Conservation (phyloP, 2,113 vertebrate genomes). For the Ahaetulla prasina region DNA sequence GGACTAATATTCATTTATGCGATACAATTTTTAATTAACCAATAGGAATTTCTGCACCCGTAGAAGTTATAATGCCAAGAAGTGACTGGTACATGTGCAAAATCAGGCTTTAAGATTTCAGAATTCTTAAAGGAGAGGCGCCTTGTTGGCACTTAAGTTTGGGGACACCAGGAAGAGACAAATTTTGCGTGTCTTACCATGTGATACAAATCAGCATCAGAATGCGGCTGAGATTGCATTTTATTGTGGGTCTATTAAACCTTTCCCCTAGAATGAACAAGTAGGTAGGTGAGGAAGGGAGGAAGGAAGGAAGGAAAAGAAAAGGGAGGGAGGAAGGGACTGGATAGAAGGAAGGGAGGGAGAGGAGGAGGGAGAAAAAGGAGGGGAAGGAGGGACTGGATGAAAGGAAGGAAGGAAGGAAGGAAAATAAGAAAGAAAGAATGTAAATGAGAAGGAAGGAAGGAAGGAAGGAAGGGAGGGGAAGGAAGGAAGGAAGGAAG, state of each 20-base stretch:
- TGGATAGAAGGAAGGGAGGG: neutral
- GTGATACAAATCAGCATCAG: conserved; percentile 24
- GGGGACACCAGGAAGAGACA: neutral
- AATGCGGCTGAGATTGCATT: conserved; percentile 38
- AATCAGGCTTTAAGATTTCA: neutral
- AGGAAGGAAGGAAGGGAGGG: neutral
- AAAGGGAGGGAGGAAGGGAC: too few species aligned
- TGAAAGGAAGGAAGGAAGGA: too few species aligned
- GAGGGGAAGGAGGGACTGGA: too few species aligned
- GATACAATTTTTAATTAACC: neutral
- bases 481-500: neutral
- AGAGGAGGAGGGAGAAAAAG: too few species aligned
- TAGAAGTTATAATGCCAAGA: neutral
- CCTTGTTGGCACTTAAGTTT: conserved; percentile 1
- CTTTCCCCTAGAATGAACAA: conserved; percentile 54
- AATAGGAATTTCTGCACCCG: neutral
- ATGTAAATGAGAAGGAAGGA: too few species aligned
- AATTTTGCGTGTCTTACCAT: conserved; percentile 50
- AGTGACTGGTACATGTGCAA: neutral
- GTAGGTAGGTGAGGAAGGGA: neutral
- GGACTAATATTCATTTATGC: too few species aligned
- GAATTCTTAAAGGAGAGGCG: neutral
- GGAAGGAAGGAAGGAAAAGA: neutral
- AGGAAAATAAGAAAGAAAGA: too few species aligned
- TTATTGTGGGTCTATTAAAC: conserved; percentile 62